Percentiles rank a stretch among this genome's conserved stretches.
Evolutionary conservation across 2,797 vertebrate species (phyloP).

Genomic region (Benthosema pterotum): DNA sequence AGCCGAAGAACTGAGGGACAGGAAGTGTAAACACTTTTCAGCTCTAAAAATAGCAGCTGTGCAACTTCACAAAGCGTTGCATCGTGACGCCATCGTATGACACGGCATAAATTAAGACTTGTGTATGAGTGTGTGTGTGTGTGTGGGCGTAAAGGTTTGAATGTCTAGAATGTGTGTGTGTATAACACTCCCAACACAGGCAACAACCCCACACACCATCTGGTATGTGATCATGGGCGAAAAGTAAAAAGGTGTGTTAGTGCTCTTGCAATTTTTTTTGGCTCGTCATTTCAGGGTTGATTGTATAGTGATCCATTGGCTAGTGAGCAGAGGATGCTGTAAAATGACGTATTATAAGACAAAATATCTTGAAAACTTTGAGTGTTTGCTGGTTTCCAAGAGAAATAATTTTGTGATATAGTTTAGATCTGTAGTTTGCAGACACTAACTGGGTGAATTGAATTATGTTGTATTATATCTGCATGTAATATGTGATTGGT

Average conservation of each 20-base stretch:
- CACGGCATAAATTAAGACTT: background rate
- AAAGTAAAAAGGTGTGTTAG: constrained; percentile 58
- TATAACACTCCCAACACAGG: constrained; percentile 30
- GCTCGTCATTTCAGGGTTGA: constrained; percentile 75
- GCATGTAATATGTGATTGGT: constrained; percentile 88
- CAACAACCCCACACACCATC: constrained; percentile 56
- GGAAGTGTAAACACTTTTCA: background rate
- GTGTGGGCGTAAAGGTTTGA: background rate
- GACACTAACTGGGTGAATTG: constrained; percentile 84
- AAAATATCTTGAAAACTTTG: constrained; percentile 78
- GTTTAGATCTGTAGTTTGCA: constrained; percentile 86
- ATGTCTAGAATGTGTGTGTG: constrained; percentile 18
- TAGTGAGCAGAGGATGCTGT: constrained; percentile 72
- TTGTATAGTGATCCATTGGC: constrained; percentile 69
- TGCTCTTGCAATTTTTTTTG: constrained; percentile 68
- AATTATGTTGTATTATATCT: constrained; percentile 87
- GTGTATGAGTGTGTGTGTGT: constrained; percentile 33
- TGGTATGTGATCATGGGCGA: constrained; percentile 74
- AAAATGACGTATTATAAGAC: constrained; percentile 75
- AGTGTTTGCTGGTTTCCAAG: constrained; percentile 80
- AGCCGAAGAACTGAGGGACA: constrained; percentile 39
- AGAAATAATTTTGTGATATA: constrained; percentile 84
- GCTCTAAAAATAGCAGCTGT: constrained; percentile 31
- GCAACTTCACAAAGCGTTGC: too few species aligned
- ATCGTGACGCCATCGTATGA: too few species aligned